These are phyloP conservation scores for Apodemus agrarius DNA, from an alignment of 2,797 vertebrate genomes.

Conservation along the genomic window DNA sequence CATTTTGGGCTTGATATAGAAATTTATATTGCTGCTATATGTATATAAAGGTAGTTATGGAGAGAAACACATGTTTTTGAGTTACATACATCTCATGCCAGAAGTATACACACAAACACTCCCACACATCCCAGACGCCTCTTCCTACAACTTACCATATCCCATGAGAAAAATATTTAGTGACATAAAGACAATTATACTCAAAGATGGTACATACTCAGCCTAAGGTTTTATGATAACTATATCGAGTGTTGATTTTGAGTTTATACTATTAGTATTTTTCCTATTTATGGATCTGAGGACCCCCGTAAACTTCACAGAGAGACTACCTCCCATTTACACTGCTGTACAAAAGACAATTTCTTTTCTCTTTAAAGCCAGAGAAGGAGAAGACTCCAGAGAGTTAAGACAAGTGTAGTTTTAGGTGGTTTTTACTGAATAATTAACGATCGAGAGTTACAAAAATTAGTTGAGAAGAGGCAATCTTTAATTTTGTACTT, in stretches of 20 bases:
- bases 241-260: not conserved
- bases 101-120: not conserved
- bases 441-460: not conserved
- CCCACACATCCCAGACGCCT: too few relatives aligned
- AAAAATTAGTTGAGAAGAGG: slow-evolving; percentile 24
- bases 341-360: not conserved
- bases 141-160: not conserved
- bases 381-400: not conserved
- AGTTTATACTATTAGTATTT: not conserved
- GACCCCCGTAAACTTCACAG: not conserved
- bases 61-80: not conserved
- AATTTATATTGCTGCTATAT: not conserved
- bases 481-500: slow-evolving; percentile 49
- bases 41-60: not conserved
- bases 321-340: not conserved
- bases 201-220: not conserved
- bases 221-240: not conserved
- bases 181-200: not conserved
- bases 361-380: slow-evolving; percentile 21
- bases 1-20: not conserved
- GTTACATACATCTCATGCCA: not conserved
- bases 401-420: slow-evolving; percentile 1
- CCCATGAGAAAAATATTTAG: not conserved
- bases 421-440: slow-evolving; percentile 51
- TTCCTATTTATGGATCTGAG: not conserved